Base-by-base conservation (phyloP, 2,113 vertebrate genomes). In the Psophia crepitans region DNA sequence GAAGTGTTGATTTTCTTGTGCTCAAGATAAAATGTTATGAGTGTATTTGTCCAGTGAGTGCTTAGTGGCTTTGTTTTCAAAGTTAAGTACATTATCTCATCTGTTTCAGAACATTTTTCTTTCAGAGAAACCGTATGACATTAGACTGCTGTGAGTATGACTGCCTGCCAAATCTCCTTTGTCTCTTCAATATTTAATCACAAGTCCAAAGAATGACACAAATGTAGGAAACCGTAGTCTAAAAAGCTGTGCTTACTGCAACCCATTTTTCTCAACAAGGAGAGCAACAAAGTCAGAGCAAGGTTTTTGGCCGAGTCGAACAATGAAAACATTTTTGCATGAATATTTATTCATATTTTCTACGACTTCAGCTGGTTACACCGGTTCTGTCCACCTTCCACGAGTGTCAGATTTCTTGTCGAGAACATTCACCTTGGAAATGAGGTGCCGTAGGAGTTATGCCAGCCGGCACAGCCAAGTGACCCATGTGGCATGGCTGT, bases 141-240 rank as follows among this genome's bases (percentile, higher is more conserved):
- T 77, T 89, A 84, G 80, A 68, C 39, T 28, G 35, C 58, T 91
- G 71, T 48, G 61, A 74, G 61, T 76, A 77, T 33, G 68, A 68
- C 79, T 87, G 84, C 48, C 61, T 76, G 87, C 71, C 87, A 95
- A 84, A 23, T 51, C 56, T 86, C 80, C 82, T 94, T 90, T 92
- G 60, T 84, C 78, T 93, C 81, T 84, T 93, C 71, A 73, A 57
- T 87, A 80, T 90, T 93, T 90, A 82, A 95, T 92, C 82, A 74
- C 54, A 84, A 78, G 73, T 73, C 71, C 81, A 73, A 91, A 87
- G 58, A 94, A 68, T 48, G 71, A 77, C 77, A 94, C 48, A 83
- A 84, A 89, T 39, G 58, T 84, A 91, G 68, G 46, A 76, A 93
- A 80, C 35, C 14, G 24, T 75, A 48, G 28, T 41, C 61, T 76